phyloP scores from a whole-genome alignment of 2,113 vertebrate genomes.

The Caranx melampygus region DNA sequence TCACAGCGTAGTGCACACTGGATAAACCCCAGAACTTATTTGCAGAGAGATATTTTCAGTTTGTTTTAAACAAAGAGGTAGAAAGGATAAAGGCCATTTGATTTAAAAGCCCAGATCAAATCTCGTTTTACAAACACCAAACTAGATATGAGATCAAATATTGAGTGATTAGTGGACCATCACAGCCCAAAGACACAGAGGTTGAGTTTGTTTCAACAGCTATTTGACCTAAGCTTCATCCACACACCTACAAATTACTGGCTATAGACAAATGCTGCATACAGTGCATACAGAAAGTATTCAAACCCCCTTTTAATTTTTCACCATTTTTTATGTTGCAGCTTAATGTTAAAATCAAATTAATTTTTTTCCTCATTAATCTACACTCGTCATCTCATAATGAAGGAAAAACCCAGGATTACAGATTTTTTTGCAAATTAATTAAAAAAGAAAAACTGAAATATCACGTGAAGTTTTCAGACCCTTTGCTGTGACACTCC shows the following conservation, averaged over 20 bases:
- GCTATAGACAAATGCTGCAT: no score
- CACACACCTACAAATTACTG: neutral
- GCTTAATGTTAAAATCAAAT: no score
- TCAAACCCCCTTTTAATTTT: no score
- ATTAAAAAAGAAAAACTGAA: no score
- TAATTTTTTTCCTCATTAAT: no score
- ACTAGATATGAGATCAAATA: conserved; percentile 23
- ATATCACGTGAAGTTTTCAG: no score
- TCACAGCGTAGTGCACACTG: conserved; percentile 47
- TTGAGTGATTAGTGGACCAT: conserved; percentile 48
- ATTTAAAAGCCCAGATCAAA: conserved; percentile 58
- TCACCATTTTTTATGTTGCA: no score
- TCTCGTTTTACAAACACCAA: conserved; percentile 23
- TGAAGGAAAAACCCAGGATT: no score
- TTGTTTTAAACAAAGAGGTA: conserved; percentile 53
- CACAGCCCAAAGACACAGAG: conserved; percentile 1
- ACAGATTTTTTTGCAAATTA: no score
- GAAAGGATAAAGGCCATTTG: conserved; percentile 48
- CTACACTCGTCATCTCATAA: no score
- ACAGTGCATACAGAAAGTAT: no score
- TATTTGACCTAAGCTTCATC: conserved; percentile 28
- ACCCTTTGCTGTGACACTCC: no score
- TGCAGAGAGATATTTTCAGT: conserved; percentile 63
- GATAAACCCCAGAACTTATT: conserved; percentile 67
- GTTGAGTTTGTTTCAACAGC: conserved; percentile 21